These are phyloP conservation scores for Mya arenaria DNA, from an alignment of 1,140 invertebrate species.

Conservation along the genomic window DNA sequence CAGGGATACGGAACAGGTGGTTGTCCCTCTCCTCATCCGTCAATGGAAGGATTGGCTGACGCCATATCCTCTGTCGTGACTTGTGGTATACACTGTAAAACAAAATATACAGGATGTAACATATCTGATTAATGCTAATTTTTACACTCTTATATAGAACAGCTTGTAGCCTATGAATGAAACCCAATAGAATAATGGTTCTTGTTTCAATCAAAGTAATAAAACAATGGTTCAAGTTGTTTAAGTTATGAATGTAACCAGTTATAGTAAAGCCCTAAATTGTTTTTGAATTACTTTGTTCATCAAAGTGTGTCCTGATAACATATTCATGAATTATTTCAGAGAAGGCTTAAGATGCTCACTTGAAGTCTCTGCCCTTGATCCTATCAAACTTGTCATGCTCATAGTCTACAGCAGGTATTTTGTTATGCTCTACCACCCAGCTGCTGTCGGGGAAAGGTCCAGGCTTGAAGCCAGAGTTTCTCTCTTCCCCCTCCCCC, in stretches of 20 bases:
- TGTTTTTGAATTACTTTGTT: too few relatives aligned
- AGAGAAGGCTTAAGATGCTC: conserved; percentile 57
- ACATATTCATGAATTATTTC: too few relatives aligned
- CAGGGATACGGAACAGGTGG: conserved; percentile 71
- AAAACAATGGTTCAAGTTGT: too few relatives aligned
- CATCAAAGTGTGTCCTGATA: too few relatives aligned
- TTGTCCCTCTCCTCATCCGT: conserved; percentile 72
- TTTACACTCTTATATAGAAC: too few relatives aligned
- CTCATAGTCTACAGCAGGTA: conserved; percentile 76
- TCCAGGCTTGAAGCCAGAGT: conserved; percentile 78
- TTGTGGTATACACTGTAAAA: conserved; percentile 74
- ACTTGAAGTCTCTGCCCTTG: conserved; percentile 80
- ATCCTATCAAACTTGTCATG: conserved; percentile 67
- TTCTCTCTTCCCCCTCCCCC: conserved; percentile 62
- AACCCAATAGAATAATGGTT: too few relatives aligned
- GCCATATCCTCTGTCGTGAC: conserved; percentile 63
- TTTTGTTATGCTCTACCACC: conserved; percentile 73
- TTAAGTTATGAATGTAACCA: too few relatives aligned
- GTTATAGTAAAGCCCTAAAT: too few relatives aligned
- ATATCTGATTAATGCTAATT: too few relatives aligned
- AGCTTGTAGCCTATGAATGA: too few relatives aligned
- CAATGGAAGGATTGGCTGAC: conserved; percentile 66
- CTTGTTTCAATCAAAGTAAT: too few relatives aligned
- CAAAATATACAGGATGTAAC: too few relatives aligned
- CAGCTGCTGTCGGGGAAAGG: conserved; percentile 70